phyloP scores from a whole-genome alignment of 2,888 invertebrate species.

The Drosophila paramelanica region DNA sequence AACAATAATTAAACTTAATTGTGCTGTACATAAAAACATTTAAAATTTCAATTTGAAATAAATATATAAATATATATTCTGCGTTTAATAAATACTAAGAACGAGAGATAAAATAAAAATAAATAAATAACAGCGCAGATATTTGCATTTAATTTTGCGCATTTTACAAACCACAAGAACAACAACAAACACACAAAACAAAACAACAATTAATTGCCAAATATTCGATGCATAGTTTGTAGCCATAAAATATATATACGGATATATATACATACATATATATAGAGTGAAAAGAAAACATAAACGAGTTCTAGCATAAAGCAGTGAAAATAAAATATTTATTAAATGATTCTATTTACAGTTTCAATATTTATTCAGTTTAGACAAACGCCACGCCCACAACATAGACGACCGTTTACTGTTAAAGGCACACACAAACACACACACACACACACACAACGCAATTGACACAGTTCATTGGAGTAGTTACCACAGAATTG shows the following conservation, averaged over 20 bases:
- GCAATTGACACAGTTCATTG: conserved; percentile 20
- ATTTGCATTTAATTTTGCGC: conserved; percentile 70
- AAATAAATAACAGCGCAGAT: conserved; percentile 46
- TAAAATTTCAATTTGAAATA: conserved; percentile 35
- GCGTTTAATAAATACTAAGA: conserved; percentile 54
- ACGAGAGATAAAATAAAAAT: conserved; percentile 15
- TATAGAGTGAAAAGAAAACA: conserved; percentile 24
- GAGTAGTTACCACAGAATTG: conserved; percentile 24
- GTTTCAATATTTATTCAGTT: conserved; percentile 69
- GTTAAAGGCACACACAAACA: conserved; percentile 3
- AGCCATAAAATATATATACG: conserved; percentile 40
- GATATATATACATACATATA: conserved; percentile 28
- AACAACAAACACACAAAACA: conserved; percentile 44
- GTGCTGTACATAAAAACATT: conserved; percentile 56
- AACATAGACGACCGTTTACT: conserved; percentile 7
- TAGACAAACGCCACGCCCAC: conserved; percentile 45
- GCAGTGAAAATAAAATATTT: conserved; percentile 54
- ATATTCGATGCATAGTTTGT: conserved; percentile 69
- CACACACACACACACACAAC: neutral
- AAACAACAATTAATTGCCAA: conserved; percentile 73
- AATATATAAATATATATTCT: conserved; percentile 23
- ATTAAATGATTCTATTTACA: conserved; percentile 68
- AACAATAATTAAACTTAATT: conserved; percentile 75
- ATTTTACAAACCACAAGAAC: conserved; percentile 49
- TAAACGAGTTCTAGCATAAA: conserved; percentile 41